A percentile compares a stretch with the other conserved stretches of the same genome.
Evolutionary conservation across 2,888 invertebrate species (phyloP).

Genomic region (Scaptomyza caliginosa): DNA sequence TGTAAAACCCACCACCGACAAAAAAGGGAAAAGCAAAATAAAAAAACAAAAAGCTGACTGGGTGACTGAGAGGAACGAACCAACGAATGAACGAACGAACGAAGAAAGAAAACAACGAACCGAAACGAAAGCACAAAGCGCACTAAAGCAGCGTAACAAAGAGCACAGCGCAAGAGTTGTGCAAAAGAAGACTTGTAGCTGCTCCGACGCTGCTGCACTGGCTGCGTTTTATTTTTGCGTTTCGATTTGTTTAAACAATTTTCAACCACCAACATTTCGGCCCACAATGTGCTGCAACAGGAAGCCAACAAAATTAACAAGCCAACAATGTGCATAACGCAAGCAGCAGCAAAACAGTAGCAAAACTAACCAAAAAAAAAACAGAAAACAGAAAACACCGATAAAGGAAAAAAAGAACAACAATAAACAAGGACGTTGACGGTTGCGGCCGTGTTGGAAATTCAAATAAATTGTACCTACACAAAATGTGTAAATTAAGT

Average conservation of each 20-base stretch:
- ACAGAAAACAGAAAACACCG: too few species aligned
- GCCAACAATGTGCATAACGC: not conserved
- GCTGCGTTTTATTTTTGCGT: conserved; percentile 54
- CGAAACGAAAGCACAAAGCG: conserved; percentile 10
- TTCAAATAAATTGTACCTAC: conserved; percentile 10
- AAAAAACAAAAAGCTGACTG: too few species aligned
- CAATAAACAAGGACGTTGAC: conserved; percentile 1
- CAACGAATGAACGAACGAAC: conserved; percentile 2
- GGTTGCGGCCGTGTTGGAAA: conserved; percentile 8
- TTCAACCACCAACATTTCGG: conserved; percentile 20
- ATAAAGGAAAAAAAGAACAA: conserved; percentile 5
- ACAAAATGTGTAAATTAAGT: not conserved
- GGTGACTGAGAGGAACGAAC: conserved; percentile 34
- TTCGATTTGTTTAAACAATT: conserved; percentile 66
- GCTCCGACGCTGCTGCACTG: conserved; percentile 45
- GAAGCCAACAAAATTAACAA: conserved; percentile 2
- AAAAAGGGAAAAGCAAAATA: too few species aligned
- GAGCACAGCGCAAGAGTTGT: conserved; percentile 65
- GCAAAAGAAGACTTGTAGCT: conserved; percentile 79
- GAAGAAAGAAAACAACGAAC: conserved; percentile 5
- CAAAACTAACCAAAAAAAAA: too few species aligned
- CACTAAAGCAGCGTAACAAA: conserved; percentile 61
- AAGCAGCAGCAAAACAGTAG: not conserved
- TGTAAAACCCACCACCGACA: conserved; percentile 64
- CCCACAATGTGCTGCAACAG: not conserved